These are phyloP conservation scores for Salvelinus fontinalis DNA, from an alignment of 2,113 vertebrate species.

Conservation along the genomic window DNA sequence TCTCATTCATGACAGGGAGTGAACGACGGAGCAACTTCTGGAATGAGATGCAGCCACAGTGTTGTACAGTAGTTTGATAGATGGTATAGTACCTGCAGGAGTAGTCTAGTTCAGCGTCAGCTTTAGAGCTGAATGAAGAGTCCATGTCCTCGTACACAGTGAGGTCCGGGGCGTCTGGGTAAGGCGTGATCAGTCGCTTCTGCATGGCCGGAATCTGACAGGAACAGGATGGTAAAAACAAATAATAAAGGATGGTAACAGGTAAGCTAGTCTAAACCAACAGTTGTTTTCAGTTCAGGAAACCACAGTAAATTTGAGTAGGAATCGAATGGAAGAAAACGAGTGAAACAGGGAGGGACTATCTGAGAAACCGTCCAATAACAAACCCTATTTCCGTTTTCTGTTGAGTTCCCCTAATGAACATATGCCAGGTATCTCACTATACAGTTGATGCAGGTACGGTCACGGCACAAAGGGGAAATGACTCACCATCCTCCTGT, in stretches of 20 bases:
- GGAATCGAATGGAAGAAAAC: background rate
- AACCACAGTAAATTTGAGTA: too few relatives aligned
- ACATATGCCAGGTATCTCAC: too few relatives aligned
- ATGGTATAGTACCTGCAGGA: slow-evolving; percentile 56
- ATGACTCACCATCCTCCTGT: slow-evolving; percentile 87
- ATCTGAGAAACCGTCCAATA: background rate
- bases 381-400: too few relatives aligned
- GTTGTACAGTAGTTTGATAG: too few relatives aligned
- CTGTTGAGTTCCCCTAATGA: too few relatives aligned
- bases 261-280: background rate
- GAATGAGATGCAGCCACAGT: too few relatives aligned
- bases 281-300: too few relatives aligned
- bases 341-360: background rate
- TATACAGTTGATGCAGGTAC: background rate
- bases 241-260: background rate
- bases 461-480: background rate
- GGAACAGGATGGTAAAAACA: background rate
- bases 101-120: slow-evolving; percentile 59
- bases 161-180: slow-evolving; percentile 88
- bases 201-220: slow-evolving; percentile 93
- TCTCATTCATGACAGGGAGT: too few relatives aligned
- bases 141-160: slow-evolving; percentile 82
- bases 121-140: slow-evolving; percentile 63
- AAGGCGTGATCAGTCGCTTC: slow-evolving; percentile 89
- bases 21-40: too few relatives aligned